Conservation (phyloP, 2,113 vertebrate species). For the Oncorhynchus tshawytscha region DNA sequence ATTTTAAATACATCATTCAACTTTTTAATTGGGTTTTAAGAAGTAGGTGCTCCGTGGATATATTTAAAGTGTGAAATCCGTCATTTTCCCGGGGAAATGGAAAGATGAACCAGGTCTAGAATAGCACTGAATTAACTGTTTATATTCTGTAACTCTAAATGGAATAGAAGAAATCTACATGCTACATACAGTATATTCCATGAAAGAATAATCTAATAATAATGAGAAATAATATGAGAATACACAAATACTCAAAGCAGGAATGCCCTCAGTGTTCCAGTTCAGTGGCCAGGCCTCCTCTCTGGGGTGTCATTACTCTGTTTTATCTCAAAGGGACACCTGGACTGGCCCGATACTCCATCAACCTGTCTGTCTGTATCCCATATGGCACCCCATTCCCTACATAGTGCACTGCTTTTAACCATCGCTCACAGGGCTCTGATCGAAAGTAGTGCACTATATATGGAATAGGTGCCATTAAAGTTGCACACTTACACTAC, state of each 20-base stretch:
- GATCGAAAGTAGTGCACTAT: too few species aligned
- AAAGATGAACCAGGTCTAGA: background rate
- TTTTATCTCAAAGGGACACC: constrained; percentile 76
- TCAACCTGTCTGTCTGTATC: background rate
- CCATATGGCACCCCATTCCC: too few species aligned
- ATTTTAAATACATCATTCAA: background rate
- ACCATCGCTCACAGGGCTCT: too few species aligned
- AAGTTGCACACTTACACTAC: too few species aligned
- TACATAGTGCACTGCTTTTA: too few species aligned
- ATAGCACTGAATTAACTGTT: constrained; percentile 3
- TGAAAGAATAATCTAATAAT: background rate
- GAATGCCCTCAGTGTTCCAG: constrained; percentile 17
- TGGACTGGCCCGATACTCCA: constrained; percentile 72
- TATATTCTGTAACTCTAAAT: background rate
- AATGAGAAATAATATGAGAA: background rate
- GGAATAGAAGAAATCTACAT: background rate
- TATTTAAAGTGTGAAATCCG: background rate
- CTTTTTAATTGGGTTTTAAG: background rate
- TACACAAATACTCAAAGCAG: constrained; percentile 24
- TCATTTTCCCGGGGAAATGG: background rate
- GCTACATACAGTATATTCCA: background rate
- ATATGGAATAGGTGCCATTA: too few species aligned
- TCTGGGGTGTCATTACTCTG: constrained; percentile 53
- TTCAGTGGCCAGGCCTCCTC: constrained; percentile 24
- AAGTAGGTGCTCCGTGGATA: background rate